Base-by-base conservation (phyloP, 2,113 vertebrate genomes). In the Gymnorhina tibicen region DNA sequence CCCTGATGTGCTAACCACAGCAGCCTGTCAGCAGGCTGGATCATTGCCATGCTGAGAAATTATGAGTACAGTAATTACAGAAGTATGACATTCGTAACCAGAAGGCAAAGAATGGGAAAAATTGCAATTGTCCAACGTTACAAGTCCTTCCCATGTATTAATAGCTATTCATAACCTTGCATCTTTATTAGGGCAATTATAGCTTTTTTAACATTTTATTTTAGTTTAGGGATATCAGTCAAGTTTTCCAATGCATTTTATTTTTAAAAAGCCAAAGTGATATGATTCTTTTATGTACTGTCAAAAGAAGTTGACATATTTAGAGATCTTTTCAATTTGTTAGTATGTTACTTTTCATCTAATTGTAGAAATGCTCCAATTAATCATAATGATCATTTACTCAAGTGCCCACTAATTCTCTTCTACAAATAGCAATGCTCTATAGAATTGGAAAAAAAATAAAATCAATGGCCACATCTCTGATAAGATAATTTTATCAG, bases 401-500 rank as follows among this genome's bases (percentile, higher is more conserved):
- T 94, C 52, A 93, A 96, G 81, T 89, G 68, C 80, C 66, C 66
- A 53, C 44, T 87, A 95, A 92, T 78, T 89, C 64, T 81, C 37
- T 91, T 64, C 88, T 74, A 58, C 76, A 95, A 94, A 93, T 81
- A 91, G 49, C 4, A 0, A 75, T 64, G 18, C 46, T 91, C 20
- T 95, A 39, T 10, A 58, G 10, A 26, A 78, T 26, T 20, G 41
- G 11, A 42, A 67, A 32, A 24, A 75, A 27, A 73, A 11, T 44
- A 9, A 37, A 82, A 90, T 75, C 83, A 91, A 89, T 76, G 53
- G 70, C 44, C 52, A 41, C 9, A 75, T 85, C 53, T 78, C 76
- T 72, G 52, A 81, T 35, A 81, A 77, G 68, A 75, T 92, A 84
- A 92, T 95, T 94, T 91, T 66, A 52, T 92, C 88, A 87, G 76